phyloP scores from a whole-genome alignment of 2,797 vertebrate species.

The Aulostomus chinensis region DNA sequence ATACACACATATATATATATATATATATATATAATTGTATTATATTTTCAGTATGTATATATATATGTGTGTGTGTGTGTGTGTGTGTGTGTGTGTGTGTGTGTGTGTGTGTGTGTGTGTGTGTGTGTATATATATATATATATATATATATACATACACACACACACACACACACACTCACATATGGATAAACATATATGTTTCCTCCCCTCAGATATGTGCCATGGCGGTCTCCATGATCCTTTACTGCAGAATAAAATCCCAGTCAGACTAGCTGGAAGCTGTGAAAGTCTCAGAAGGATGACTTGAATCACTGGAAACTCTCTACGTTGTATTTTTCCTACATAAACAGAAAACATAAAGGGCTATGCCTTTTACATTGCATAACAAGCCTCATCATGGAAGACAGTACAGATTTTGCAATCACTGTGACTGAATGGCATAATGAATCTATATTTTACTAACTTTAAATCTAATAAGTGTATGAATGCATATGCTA shows the following conservation, averaged over 20 bases:
- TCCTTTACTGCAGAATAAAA: constrained; percentile 71
- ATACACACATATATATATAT: no score
- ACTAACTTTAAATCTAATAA: constrained; percentile 21
- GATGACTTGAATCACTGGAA: constrained; percentile 5
- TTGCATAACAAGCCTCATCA: constrained; percentile 8
- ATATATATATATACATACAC: no score
- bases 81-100: no score
- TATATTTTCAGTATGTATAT: no score
- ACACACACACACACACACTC: no score
- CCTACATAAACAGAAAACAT: no score
- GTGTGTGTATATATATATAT: no score
- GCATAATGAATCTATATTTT: constrained; percentile 47
- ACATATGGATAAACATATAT: no score
- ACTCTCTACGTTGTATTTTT: no score
- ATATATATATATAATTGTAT: no score
- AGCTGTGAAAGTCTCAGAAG: neutral
- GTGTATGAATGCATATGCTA: constrained; percentile 27
- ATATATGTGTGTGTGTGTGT: no score
- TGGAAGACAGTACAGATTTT: constrained; percentile 1
- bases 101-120: no score
- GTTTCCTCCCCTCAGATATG: constrained; percentile 64
- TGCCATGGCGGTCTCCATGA: constrained; percentile 79
- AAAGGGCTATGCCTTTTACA: constrained; percentile 2
- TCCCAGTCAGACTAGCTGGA: constrained; percentile 27
- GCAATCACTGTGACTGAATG: constrained; percentile 45